Percentiles rank a stretch among this genome's conserved stretches.
Evolutionary conservation across 2,888 invertebrate species (phyloP).

Genomic region (Yponomeuta sedellus): DNA sequence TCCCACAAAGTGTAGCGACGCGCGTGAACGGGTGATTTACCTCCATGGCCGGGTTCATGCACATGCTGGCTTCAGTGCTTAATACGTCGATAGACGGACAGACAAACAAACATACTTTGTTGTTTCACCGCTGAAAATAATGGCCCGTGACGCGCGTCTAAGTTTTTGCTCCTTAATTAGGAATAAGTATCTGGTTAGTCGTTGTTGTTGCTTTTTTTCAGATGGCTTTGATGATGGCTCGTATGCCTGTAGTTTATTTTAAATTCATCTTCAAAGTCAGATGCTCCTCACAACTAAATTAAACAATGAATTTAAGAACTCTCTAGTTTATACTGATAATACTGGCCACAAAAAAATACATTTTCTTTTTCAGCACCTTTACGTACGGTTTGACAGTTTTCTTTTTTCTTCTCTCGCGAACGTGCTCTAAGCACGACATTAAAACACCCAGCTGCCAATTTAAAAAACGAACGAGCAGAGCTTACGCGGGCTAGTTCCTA

Average conservation of each 20-base stretch:
- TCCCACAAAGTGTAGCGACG: slow-evolving; percentile 37
- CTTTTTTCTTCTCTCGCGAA: not conserved
- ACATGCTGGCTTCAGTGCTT: slow-evolving; percentile 13
- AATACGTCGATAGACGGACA: slow-evolving; percentile 25
- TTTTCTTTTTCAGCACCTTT: no score
- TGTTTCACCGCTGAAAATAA: slow-evolving; percentile 39
- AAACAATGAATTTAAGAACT: no score
- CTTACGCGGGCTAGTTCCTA: slow-evolving; percentile 24
- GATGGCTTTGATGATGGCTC: slow-evolving; percentile 8
- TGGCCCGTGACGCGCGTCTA: slow-evolving; percentile 53
- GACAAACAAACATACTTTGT: slow-evolving; percentile 31
- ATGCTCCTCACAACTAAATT: no score
- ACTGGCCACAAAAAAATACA: no score
- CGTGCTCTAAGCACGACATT: not conserved
- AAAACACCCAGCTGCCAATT: slow-evolving; percentile 36
- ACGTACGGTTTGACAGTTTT: not conserved
- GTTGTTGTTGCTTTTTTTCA: not conserved
- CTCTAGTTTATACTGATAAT: no score
- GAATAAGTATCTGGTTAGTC: slow-evolving; percentile 50
- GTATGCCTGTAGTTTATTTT: not conserved
- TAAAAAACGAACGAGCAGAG: slow-evolving; percentile 45
- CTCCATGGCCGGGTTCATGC: slow-evolving; percentile 32
- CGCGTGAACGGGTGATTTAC: slow-evolving; percentile 57
- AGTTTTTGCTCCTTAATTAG: slow-evolving; percentile 66
- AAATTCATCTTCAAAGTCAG: not conserved